Evolutionary conservation across 35 echinoderm and acorn worm genomes (phyloP), one percentile per base, ranked within the genome.

Genomic region (Patiria miniata): DNA sequence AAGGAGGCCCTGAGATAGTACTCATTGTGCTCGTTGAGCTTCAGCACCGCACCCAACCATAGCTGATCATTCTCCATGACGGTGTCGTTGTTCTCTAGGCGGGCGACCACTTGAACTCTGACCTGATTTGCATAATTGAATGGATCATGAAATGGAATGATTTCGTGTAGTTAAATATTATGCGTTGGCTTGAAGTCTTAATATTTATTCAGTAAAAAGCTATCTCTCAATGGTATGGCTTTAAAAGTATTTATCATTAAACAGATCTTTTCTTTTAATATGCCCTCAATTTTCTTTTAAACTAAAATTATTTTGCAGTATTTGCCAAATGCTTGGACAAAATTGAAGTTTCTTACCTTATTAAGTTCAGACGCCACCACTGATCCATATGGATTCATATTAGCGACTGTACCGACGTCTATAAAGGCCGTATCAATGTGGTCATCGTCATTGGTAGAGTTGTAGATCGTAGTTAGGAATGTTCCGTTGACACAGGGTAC

Each of bases 401-500:
- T 97, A 9, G 88, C 91, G 78, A 97, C 91, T 36, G 83, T 33
- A 1, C 88, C 88, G 52, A 69, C 88, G 40, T 97, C 88, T 16
- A 93, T 29, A 39, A 17, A 86, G 15, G 87, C 95, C 36, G 40
- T 85, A 60, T 97, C 95, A 36, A 87, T 81, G 39, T 90, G 79
- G 15, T 69, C 85, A 58, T 91, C 85, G 47, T 52, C 32, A 12
- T 34, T 76, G 15, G 85, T 91, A 22, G 95, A 91, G 54, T 86
- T 86, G 60, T 91, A 97, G 0, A 81, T 39, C 16, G 95, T 91
- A 0, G 38, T 83, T 5, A 94, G 22, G 38, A 93, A 87, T 15
- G 91, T 91, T 26, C 95, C 95, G 61, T 97, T 97, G 8, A 97
- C 82, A 52, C 95, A 97, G 0, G 95, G 95, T 1, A 97, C 81